These are phyloP conservation scores for Odontocolon sp. DNA, from an alignment of 2,888 invertebrate genomes.

Conservation along the genomic window DNA sequence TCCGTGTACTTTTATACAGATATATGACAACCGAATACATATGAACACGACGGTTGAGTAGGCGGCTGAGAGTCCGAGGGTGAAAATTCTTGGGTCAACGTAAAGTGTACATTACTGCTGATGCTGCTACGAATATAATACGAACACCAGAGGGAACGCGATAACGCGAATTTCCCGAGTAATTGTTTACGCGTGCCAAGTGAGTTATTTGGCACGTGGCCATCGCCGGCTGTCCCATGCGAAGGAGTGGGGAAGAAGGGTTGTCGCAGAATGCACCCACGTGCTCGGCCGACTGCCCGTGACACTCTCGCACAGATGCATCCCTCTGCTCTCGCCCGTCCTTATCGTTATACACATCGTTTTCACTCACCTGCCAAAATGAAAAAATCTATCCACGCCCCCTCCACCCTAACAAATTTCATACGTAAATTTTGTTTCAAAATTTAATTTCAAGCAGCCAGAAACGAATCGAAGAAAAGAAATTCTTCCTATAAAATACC, in stretches of 20 bases:
- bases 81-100: not conserved
- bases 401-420: too few species aligned
- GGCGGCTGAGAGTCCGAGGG: not conserved
- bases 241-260: slow-evolving; percentile 35
- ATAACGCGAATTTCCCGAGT: slow-evolving; percentile 74
- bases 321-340: slow-evolving; percentile 34
- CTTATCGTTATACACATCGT: too few species aligned
- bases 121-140: not conserved
- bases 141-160: slow-evolving; percentile 66
- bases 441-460: too few species aligned
- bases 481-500: too few species aligned
- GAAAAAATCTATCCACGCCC: too few species aligned
- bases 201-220: slow-evolving; percentile 78
- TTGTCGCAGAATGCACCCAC: slow-evolving; percentile 67
- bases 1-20: too few species aligned
- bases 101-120: not conserved
- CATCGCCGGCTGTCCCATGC: slow-evolving; percentile 63
- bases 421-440: too few species aligned
- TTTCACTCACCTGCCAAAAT: not conserved
- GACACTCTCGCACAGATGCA: slow-evolving; percentile 50
- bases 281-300: slow-evolving; percentile 69
- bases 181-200: slow-evolving; percentile 80
- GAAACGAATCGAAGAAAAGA: too few species aligned
- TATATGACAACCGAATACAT: too few species aligned
- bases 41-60: too few species aligned